Base-by-base conservation (phyloP, 92 coral and sea anemone genomes). In the Montipora capitata region DNA sequence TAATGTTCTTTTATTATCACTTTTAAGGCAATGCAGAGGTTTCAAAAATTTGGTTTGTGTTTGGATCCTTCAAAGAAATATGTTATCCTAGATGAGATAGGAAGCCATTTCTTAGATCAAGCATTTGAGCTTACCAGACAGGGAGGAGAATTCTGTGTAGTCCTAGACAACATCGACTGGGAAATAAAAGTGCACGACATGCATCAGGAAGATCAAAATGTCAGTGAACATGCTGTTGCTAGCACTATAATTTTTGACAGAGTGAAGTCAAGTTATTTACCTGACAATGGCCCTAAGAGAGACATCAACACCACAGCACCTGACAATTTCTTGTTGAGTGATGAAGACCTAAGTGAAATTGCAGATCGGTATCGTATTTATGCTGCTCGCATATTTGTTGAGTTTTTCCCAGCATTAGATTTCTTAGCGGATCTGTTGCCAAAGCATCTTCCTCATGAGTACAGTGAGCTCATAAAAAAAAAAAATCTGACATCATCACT, bases 91-190 rank as follows among this genome's bases (percentile, higher is more conserved):
- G 94, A 91, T 75, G 85, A 80, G 13, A 91, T 85, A 20, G 94
- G 94, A 35, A 27, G 77, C 38, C 90, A 91, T 57, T 85, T 85
- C 68, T 79, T 91, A 7, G 90, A 91, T 27, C 87, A 85, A 45
- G 94, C 91, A 18, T 49, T 85, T 35, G 73, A 68, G 5, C 84
- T 80, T 39, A 83, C 89, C 16, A 90, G 59, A 49, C 10, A n/a
- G 43, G 88, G 91, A 51, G 69, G 48, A 12, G 80, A 74, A 15
- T 91, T 91, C 82, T 54, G 61, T 44, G 72, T 86, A 16, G 89
- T 90, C 10, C 17, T 90, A 18, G 83, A 86, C 75, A 91, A 91
- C 84, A 71, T 86, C 16, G 94, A 91, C 76, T 86, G 91, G 94
- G 88, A 74, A 39, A 82, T 84, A 76, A 83, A 44, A 18, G 91